These are phyloP conservation scores for Sinocyclocheilus maitianheensis DNA, from an alignment of 2,113 vertebrate species.

Conservation along the genomic window DNA sequence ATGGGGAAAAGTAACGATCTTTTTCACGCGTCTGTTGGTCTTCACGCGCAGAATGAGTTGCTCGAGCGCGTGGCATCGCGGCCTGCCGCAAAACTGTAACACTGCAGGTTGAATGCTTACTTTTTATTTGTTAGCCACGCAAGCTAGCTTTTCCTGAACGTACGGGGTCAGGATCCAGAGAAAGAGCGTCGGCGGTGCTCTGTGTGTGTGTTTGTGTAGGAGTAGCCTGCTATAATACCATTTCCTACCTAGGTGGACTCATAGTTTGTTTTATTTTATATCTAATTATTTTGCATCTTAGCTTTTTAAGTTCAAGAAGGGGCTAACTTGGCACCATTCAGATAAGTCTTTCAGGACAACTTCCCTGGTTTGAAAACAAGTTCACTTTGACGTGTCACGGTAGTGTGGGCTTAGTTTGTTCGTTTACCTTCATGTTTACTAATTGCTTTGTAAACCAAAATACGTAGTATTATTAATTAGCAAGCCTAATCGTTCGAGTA, in stretches of 20 bases:
- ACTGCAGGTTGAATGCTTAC: slow-evolving; percentile 61
- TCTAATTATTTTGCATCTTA: background rate
- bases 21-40: slow-evolving; percentile 69
- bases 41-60: slow-evolving; percentile 65
- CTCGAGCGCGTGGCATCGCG: slow-evolving; percentile 69
- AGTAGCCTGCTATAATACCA: slow-evolving; percentile 10
- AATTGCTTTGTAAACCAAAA: background rate
- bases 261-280: background rate
- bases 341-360: slow-evolving; percentile 12
- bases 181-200: slow-evolving; percentile 32
- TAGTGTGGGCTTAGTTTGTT: background rate
- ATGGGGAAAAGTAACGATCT: slow-evolving; percentile 75
- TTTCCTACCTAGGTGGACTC: slow-evolving; percentile 22
- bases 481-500: background rate
- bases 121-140: slow-evolving; percentile 60
- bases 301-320: slow-evolving; percentile 2
- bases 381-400: background rate
- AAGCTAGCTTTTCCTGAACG: slow-evolving; percentile 56
- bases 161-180: slow-evolving; percentile 44
- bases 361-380: slow-evolving; percentile 13
- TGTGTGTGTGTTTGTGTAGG: background rate
- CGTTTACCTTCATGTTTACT: background rate
- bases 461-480: background rate
- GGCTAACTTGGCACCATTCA: slow-evolving; percentile 8
- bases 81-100: slow-evolving; percentile 71